phyloP scores from a whole-genome alignment of 2,113 vertebrate species.

The Tylochromis polylepis region DNA sequence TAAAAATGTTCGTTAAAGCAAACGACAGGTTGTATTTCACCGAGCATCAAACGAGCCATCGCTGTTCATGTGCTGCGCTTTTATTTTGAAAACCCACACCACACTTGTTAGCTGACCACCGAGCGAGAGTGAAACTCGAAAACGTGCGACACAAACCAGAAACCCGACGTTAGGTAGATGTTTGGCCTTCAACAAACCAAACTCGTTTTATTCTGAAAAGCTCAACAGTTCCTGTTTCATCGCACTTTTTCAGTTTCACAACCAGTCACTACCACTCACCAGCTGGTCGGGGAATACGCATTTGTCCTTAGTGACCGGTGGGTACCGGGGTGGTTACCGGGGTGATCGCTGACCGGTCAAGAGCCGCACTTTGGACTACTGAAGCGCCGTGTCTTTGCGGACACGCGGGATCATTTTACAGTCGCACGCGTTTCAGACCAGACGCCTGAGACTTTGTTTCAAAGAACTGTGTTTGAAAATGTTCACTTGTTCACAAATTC shows the following conservation, averaged over 20 bases:
- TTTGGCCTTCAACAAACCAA: neutral
- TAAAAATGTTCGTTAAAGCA: neutral
- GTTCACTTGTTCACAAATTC: no score
- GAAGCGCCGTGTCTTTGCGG: neutral
- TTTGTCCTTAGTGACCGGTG: no score
- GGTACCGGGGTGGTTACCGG: no score
- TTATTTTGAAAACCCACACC: neutral
- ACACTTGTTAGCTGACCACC: accelerated
- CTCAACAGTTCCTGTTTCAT: neutral
- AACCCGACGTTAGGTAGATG: neutral
- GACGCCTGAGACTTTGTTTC: neutral
- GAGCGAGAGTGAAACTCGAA: neutral
- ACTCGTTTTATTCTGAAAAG: neutral
- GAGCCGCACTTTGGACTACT: no score
- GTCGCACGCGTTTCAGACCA: neutral
- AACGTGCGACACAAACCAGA: accelerated
- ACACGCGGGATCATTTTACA: neutral
- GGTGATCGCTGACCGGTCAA: no score
- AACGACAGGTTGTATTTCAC: neutral
- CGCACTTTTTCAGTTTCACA: neutral
- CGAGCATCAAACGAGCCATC: neutral
- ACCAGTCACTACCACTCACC: neutral
- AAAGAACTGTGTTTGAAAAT: neutral
- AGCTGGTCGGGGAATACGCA: no score
- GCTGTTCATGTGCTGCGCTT: accelerated